Base-by-base conservation (phyloP, 2,797 vertebrate species). In the Pipistrellus nathusii region DNA sequence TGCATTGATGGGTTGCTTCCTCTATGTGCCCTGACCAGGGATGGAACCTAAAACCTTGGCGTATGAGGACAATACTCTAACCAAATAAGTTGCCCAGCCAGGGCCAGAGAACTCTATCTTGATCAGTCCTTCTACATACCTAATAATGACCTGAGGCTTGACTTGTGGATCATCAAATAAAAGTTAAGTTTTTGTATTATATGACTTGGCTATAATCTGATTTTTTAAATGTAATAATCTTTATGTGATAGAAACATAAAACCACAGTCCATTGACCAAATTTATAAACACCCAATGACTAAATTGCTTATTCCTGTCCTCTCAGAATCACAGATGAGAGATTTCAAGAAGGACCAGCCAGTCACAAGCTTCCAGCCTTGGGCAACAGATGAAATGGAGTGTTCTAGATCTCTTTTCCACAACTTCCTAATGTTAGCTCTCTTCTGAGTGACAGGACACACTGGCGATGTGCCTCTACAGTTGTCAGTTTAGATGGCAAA, bases 81-180 rank as follows among this genome's bases (percentile, higher is more conserved):
- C 64, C 64, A 68, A 32, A 8, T 35, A 9, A 17, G 64, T n/a
- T 66, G 20, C 64, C 64, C 6, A 17, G 62, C n/a, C 62, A 66
- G 17, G 64, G 17, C 15, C 64, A 68, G 64, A 68, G 64, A 68
- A 35, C 44, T 71, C 68, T 53, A 17, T 32, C 32, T 27, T 69
- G 17, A 27, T 55, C 59, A 62, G 18, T 69, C 12, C 38, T 51
- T 73, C 51, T 48, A 9, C 6, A 23, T 62, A 44, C 30, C 57
- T 85, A 41, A 35, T 48, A 17, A 77, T 78, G 55, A 62, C 44
- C 35, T 27, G 12, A 69, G 27, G 23, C n/a, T 92, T 95, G 20
- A 90, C 46, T 20, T 77, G 38, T 84, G 32, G 87, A 88, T 82
- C 38, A 89, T 81, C 15, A 91, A 92, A 48, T 85, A 84, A 72